These are phyloP conservation scores for Cheilosia soror DNA, from an alignment of 2,888 invertebrate genomes.

Conservation along the genomic window DNA sequence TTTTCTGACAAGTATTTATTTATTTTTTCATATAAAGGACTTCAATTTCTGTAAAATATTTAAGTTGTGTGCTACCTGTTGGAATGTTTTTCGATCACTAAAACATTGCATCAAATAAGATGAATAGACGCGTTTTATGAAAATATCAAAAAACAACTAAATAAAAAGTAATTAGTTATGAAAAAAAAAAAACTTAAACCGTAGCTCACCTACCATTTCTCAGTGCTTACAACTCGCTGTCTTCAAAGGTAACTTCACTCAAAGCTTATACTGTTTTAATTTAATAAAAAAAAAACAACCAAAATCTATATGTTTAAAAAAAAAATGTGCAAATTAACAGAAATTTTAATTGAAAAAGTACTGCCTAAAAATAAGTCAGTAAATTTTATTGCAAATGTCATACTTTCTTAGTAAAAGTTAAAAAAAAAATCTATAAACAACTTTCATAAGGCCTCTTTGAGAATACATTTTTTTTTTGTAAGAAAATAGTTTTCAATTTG, in stretches of 20 bases:
- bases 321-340: slow-evolving; percentile 40
- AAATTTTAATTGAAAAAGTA: slow-evolving; percentile 14
- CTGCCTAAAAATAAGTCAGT: slow-evolving; percentile 5
- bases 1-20: too few relatives aligned
- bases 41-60: too few relatives aligned
- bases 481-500: slow-evolving; percentile 37
- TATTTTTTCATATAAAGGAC: too few relatives aligned
- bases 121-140: too few relatives aligned
- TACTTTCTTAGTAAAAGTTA: background rate
- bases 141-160: too few relatives aligned
- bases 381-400: slow-evolving; percentile 53
- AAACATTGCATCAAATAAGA: too few relatives aligned
- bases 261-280: slow-evolving; percentile 23
- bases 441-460: slow-evolving; percentile 70
- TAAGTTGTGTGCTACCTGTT: too few relatives aligned
- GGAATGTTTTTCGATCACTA: too few relatives aligned
- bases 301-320: slow-evolving; percentile 23
- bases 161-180: too few relatives aligned
- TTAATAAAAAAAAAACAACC: background rate
- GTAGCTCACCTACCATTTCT: too few relatives aligned
- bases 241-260: background rate
- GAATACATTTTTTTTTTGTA: slow-evolving; percentile 56
- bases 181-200: too few relatives aligned
- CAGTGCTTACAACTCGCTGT: background rate
- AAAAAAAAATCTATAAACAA: slow-evolving; percentile 31